Percentiles rank a stretch among this genome's conserved stretches.
Conservation (phyloP, 2,797 vertebrate genomes). For the Pristis pectinata region DNA sequence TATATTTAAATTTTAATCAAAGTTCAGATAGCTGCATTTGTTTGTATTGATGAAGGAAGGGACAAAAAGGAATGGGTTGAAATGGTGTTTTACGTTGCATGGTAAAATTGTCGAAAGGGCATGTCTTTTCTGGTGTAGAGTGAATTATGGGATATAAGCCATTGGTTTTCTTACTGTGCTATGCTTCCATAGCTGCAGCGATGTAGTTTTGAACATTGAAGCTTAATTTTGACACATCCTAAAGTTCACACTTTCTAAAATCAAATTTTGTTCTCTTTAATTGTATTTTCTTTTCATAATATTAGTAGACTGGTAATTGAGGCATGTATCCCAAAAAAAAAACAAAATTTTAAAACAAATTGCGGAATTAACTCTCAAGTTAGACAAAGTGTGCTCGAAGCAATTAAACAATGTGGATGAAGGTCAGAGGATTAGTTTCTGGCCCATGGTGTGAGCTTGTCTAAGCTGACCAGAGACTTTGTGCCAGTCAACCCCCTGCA, state of each 20-base stretch:
- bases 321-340: background rate
- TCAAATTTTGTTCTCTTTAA: background rate
- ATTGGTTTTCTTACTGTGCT: background rate
- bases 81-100: background rate
- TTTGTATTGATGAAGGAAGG: background rate
- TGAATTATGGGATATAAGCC: background rate
- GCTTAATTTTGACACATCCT: background rate
- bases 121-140: background rate
- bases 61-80: background rate
- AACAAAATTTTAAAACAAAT: background rate
- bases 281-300: background rate
- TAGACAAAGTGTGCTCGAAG: background rate
- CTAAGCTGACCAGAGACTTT: background rate
- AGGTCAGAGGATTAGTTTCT: background rate
- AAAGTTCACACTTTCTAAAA: background rate
- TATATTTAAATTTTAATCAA: background rate
- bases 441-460: background rate
- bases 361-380: background rate
- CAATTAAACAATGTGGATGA: background rate
- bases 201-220: background rate
- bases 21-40: background rate
- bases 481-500: background rate
- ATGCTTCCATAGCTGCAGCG: background rate
- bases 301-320: background rate
- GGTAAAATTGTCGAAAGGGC: background rate